Evolutionary conservation across 2,797 vertebrate genomes (phyloP).

Genomic region (Ciconia nigra): DNA sequence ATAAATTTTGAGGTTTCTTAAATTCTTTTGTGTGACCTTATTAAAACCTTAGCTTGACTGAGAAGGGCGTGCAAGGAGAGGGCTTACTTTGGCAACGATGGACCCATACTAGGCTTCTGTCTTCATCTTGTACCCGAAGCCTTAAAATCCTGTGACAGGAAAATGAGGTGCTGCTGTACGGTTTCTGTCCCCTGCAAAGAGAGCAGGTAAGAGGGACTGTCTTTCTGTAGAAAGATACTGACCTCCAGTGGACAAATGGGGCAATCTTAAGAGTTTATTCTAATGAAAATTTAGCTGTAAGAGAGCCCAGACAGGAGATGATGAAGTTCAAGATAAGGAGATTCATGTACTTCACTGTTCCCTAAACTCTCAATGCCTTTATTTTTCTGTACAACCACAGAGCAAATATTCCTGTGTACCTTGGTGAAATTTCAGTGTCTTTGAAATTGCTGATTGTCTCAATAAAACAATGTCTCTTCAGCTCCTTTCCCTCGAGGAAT

Average conservation of each 20-base stretch:
- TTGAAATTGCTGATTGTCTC: background rate
- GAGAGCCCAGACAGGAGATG: too few relatives aligned
- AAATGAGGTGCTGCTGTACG: background rate
- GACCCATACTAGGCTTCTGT: background rate
- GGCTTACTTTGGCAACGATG: background rate
- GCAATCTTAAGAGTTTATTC: background rate
- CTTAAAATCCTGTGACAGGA: background rate
- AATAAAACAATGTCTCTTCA: background rate
- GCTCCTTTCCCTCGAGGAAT: background rate
- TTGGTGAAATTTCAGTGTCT: background rate
- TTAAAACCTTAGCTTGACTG: background rate
- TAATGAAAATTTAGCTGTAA: background rate
- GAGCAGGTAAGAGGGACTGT: background rate
- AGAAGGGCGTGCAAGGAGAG: background rate
- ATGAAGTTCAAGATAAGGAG: background rate
- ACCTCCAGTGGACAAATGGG: slow-evolving; percentile 57
- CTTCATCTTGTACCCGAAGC: background rate
- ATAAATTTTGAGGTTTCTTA: background rate
- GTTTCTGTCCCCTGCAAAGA: background rate
- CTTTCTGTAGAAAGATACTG: background rate
- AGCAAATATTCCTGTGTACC: background rate
- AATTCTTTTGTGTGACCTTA: background rate
- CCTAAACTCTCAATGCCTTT: background rate
- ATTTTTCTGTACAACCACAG: background rate
- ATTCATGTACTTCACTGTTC: background rate